phyloP scores from a whole-genome alignment of 2,797 vertebrate species.

The Anabas testudineus region DNA sequence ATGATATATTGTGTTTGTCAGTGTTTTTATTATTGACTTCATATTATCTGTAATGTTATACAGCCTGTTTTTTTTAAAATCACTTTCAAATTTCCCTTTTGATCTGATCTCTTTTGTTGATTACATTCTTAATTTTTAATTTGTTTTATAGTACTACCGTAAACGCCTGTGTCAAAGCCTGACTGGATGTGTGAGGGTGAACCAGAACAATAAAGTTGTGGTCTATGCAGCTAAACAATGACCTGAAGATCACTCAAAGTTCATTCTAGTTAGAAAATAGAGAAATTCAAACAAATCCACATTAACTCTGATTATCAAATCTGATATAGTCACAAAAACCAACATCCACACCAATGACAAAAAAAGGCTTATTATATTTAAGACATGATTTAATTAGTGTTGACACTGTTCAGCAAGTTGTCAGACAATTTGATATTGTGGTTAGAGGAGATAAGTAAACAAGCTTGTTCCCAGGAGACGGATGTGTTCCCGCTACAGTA shows the following conservation, averaged over 20 bases:
- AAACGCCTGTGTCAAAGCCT: background rate
- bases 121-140: background rate
- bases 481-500: constrained; percentile 50
- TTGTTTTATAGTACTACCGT: background rate
- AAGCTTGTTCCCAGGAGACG: constrained; percentile 43
- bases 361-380: constrained; percentile 19
- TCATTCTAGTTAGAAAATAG: background rate
- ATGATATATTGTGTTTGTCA: background rate
- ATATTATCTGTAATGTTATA: background rate
- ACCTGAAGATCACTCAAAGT: background rate
- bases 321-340: constrained; percentile 20
- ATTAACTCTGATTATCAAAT: constrained; percentile 11
- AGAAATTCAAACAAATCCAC: constrained; percentile 8
- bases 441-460: constrained; percentile 35
- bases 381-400: constrained; percentile 44
- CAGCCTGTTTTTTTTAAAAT: background rate
- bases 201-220: constrained; percentile 2
- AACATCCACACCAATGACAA: constrained; percentile 34
- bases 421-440: constrained; percentile 46
- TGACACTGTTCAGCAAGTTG: constrained; percentile 38
- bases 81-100: background rate
- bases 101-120: background rate
- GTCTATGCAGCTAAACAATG: background rate
- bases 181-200: background rate
- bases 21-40: background rate